Percentiles rank a stretch among this genome's conserved stretches.
Evolutionary conservation across 2,113 vertebrate genomes (phyloP).

Genomic region (Asarcornis scutulata): DNA sequence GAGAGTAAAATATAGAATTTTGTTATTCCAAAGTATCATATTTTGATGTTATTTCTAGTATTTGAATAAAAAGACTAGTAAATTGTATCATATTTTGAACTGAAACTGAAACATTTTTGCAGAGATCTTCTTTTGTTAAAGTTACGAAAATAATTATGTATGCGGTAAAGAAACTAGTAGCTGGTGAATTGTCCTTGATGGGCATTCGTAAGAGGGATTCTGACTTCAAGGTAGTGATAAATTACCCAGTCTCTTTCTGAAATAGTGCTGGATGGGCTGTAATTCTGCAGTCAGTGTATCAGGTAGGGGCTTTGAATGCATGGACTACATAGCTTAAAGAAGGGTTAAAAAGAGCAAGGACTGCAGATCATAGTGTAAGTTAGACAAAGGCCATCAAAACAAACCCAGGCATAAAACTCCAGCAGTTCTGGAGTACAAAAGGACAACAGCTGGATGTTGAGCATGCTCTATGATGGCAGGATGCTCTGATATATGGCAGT

Average conservation of each 20-base stretch:
- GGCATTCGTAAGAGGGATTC: background rate
- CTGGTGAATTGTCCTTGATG: conserved; percentile 15
- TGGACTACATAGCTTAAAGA: background rate
- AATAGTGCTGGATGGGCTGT: background rate
- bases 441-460: background rate
- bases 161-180: background rate
- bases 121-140: background rate
- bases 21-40: background rate
- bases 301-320: background rate
- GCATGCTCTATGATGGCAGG: background rate
- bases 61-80: background rate
- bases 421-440: background rate
- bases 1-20: background rate
- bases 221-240: background rate
- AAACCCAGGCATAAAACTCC: background rate
- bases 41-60: background rate
- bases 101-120: background rate
- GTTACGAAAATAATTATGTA: background rate
- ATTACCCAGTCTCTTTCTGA: background rate
- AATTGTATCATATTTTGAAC: background rate
- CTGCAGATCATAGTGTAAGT: background rate
- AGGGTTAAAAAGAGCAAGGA: conserved; percentile 16
- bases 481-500: background rate
- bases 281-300: conserved; percentile 2
- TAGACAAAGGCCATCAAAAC: conserved; percentile 50